Base-by-base conservation (phyloP, 2,113 vertebrate species). In the Leptodactylus fuscus region DNA sequence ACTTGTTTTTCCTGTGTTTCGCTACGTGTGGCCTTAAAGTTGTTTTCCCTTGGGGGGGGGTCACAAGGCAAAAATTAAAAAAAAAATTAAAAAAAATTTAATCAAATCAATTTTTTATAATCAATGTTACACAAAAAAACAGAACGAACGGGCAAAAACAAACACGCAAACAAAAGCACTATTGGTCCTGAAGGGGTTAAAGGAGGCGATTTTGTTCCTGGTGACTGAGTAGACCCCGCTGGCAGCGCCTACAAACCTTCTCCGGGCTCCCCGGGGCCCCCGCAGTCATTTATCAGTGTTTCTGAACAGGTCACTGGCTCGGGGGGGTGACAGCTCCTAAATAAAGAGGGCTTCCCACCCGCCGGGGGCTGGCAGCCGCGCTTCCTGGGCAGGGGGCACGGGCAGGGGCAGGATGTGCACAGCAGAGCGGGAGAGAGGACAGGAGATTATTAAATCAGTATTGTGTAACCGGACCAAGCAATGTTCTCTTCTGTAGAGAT, bases 241-340 rank as follows among this genome's bases (percentile, higher is more conserved):
- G 70, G 22, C 38, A 44, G 22, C 36, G 22, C 70, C 22, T 24
- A 22, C 36, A 13, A 3, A 7, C 22, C 1, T 11, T n/a, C 22
- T 8, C 22, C 4, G n/a, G 24, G 24, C 71, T 6, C 18, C 24
- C 20, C 36, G 16, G 44, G 80, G 10, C 9, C 36, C 67, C 16
- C 22, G 41, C n/a, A n/a, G 32, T 74, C 36, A 83, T 83, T 55
- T 58, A 55, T 83, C 44, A 53, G 32, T 34, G 49, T 32, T 58
- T 22, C 22, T n/a, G 20, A 58, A 53, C 81, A 74, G 81, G 81
- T 83, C 81, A 83, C 81, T 74, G 48, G 27, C 32, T 58, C 81
- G 3, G 81, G 48, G 3, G 81, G 48, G 11, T 71, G 65, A 53
- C 62, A 73, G 81, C 49, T 44, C 24, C 32, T 58, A 55, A 73